Base-by-base conservation (phyloP, 2,888 invertebrate genomes). In the Aspidapion aeneum region DNA sequence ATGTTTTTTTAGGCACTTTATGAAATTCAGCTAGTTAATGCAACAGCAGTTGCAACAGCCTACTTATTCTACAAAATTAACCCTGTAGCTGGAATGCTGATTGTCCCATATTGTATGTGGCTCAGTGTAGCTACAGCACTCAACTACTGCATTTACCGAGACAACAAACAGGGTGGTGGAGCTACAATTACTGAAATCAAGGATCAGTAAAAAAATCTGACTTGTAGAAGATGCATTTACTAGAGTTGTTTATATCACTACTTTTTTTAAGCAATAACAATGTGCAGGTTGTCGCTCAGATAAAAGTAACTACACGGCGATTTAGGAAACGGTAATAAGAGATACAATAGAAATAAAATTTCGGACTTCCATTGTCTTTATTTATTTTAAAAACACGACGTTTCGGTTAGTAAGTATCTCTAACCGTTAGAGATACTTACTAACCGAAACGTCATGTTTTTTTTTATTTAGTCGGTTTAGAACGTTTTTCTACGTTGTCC, bases 101-200 rank as follows among this genome's bases (percentile, higher is more conserved):
- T 92, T 79, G 71, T 89, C 57, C 94, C 94, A 0, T 94, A 94
- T 74, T 77, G 92, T 19, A 85, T 84, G 18, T 94, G 93, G 93
- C 77, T 88, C 52, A 81, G 85, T 12, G 81, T 91, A 66, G 93
- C 93, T 0, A 81, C 87, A 0, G 82, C 84, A 20, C 81, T 94
- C 3, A 92, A 87, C 74, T 90, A 87, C 73, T 77, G 81, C 12
- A 82, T 91, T 60, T 88, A 86, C 82, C 84, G 84, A 69, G 82
- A 87, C 65, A 89, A 90, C 74, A 79, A 80, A 1, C 75, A 77
- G 1, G n/a, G n/a, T n/a, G n/a, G n/a, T n/a, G 75, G 77, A 20
- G 58, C 35, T n/a, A 70, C 66, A 65, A 72, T 70, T 21, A 69
- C 63, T 21, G 70, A 71, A 67, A 59, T 71, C 35, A 68, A 71